Evolutionary conservation across 2,797 vertebrate genomes (phyloP).

Genomic region (Sebastes hubbsi): DNA sequence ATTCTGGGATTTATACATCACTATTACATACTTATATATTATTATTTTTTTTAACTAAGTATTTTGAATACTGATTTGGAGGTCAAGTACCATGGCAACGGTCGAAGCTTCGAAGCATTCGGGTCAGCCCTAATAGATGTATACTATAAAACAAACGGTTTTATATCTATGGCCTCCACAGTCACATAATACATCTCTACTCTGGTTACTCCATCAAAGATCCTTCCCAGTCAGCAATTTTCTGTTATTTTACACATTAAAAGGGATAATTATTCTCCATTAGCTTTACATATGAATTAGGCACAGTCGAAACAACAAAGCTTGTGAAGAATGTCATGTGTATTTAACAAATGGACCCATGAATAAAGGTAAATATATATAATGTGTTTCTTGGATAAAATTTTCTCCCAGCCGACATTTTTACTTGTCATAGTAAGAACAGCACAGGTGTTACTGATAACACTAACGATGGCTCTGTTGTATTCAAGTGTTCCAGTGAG

Average conservation of each 20-base stretch:
- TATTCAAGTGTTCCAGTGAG: not conserved
- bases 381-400: not conserved
- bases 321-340: not conserved
- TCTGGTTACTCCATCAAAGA: not conserved
- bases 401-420: not conserved
- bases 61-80: too few species aligned
- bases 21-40: too few species aligned
- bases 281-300: not conserved
- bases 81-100: too few species aligned
- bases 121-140: too few species aligned
- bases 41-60: too few species aligned
- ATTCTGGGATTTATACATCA: too few species aligned
- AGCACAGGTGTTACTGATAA: not conserved
- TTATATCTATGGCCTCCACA: not conserved
- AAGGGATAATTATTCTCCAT: not conserved
- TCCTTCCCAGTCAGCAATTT: not conserved
- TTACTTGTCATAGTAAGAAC: not conserved
- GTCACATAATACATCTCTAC: not conserved
- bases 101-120: too few species aligned
- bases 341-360: not conserved
- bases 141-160: too few species aligned
- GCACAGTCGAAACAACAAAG: not conserved
- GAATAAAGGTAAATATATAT: slow-evolving; percentile 46
- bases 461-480: not conserved
- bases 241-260: not conserved